Base-by-base conservation (phyloP, 53 echinoderm and acorn worm genomes). In the Temnopleurus reevesii region DNA sequence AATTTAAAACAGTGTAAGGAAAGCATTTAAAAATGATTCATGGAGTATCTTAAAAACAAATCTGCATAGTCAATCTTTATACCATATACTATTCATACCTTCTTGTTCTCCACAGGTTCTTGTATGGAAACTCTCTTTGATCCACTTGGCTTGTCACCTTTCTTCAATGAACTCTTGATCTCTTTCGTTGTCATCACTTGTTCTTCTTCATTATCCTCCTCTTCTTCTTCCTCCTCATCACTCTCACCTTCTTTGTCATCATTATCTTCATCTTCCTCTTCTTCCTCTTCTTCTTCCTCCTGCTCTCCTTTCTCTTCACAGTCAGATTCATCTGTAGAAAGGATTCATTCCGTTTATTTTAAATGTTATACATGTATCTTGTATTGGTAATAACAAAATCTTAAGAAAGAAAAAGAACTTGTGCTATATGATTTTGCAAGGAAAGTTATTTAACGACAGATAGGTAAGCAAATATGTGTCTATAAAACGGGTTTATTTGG, bases 171-270 rank as follows among this genome's bases (percentile, higher is more conserved):
- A 36, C 60, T 92, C 55, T 46, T 89, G 25, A 66, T 66, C n/a
- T 82, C 76, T 23, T 57, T 91, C 87, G 8, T 71, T 87, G 57
- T 77, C 79, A 17, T 81, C 55, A 38, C 27, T 25, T 91, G 81
- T 31, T 90, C 89, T n/a, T 90, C 84, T 27, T 89, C 82, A 4
- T 86, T 92, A 46, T 84, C 90, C 44, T 76, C 86, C 26, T 80
- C 82, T 4, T 90, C 90, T 12, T 63, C 76, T 23, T 91, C 92
- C n/a, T 93, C 94, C 18, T 96, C 94, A 43, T n/a, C n/a, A 77
- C 60, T 10, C 0, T 60, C 61, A 1, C 60, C 46, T 4, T 59
- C 85, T 10, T 60, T 45, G 9, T 60, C 46, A 60, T 24, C 44
- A 28, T 13, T 45, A 12, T 45, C 85, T 13, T 43, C 85, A 10